These are phyloP conservation scores for Andrena trimmerana DNA, from an alignment of 2,888 invertebrate genomes.

Conservation along the genomic window DNA sequence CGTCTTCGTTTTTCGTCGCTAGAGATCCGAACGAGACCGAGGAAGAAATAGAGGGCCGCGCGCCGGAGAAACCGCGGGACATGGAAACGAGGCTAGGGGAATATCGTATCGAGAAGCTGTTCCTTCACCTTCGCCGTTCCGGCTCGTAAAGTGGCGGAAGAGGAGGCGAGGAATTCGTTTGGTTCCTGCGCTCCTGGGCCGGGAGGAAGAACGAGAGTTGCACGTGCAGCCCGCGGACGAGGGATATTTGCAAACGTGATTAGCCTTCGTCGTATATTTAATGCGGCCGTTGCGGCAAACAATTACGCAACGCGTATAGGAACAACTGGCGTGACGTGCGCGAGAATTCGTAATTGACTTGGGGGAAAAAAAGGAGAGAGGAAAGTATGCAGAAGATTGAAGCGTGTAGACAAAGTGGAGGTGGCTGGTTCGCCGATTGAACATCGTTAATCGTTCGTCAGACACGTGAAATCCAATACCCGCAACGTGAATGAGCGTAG, in stretches of 20 bases:
- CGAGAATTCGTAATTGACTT: not conserved
- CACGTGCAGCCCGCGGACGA: slow-evolving; percentile 13
- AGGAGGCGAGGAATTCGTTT: slow-evolving; percentile 29
- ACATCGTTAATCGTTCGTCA: slow-evolving; percentile 1
- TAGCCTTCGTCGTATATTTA: slow-evolving; percentile 8
- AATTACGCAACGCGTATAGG: slow-evolving; percentile 2
- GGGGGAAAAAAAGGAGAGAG: not conserved
- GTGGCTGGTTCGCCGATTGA: not conserved
- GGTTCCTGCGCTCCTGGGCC: slow-evolving; percentile 15
- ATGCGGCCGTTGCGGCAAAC: not conserved
- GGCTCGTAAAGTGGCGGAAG: slow-evolving; percentile 40
- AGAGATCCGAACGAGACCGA: slow-evolving; percentile 9
- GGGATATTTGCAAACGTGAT: slow-evolving; percentile 36
- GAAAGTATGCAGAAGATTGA: no score
- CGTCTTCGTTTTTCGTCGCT: slow-evolving; percentile 3
- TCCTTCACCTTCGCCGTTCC: slow-evolving; percentile 18
- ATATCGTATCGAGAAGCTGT: slow-evolving; percentile 30
- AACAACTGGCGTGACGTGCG: no score
- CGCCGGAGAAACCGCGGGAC: slow-evolving; percentile 1
- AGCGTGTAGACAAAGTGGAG: no score
- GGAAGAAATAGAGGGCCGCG: not conserved
- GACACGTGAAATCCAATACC: slow-evolving; percentile 14
- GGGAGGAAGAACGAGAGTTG: slow-evolving; percentile 13
- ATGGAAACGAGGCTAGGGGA: slow-evolving; percentile 28
- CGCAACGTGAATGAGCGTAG: not conserved